These are phyloP conservation scores for Rissa tridactyla DNA, from an alignment of 2,113 vertebrate species.

Conservation along the genomic window DNA sequence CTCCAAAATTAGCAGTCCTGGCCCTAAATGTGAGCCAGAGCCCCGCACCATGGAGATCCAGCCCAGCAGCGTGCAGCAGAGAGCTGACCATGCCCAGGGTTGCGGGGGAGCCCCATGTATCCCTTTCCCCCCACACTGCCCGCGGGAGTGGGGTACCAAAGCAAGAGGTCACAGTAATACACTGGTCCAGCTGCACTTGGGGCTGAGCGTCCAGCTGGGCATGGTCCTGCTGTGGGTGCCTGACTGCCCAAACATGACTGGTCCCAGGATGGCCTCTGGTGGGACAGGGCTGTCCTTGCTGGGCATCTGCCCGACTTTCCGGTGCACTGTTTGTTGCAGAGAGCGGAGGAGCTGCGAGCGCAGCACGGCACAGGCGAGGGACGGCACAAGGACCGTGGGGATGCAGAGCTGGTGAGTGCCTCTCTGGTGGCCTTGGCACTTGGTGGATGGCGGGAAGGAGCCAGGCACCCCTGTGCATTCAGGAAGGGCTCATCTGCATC, in stretches of 20 bases:
- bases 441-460: rapidly evolving
- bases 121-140: neutral
- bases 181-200: neutral
- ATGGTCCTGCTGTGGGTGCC: too few species aligned
- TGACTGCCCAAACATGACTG: rapidly evolving
- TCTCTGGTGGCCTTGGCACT: neutral
- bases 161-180: too few species aligned
- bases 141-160: neutral
- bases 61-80: neutral
- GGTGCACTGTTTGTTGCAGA: neutral
- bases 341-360: neutral
- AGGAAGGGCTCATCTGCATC: neutral
- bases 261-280: neutral
- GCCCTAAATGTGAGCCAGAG: rapidly evolving
- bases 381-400: neutral
- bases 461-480: rapidly evolving
- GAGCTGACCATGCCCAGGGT: rapidly evolving
- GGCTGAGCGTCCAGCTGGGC: too few species aligned
- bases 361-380: rapidly evolving
- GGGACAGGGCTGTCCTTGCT: rapidly evolving
- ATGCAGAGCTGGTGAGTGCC: constrained; percentile 8
- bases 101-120: rapidly evolving
- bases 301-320: neutral
- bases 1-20: neutral
- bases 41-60: rapidly evolving